phyloP scores from a whole-genome alignment of 1,140 invertebrate species.

The Pollicipes pollicipes region DNA sequence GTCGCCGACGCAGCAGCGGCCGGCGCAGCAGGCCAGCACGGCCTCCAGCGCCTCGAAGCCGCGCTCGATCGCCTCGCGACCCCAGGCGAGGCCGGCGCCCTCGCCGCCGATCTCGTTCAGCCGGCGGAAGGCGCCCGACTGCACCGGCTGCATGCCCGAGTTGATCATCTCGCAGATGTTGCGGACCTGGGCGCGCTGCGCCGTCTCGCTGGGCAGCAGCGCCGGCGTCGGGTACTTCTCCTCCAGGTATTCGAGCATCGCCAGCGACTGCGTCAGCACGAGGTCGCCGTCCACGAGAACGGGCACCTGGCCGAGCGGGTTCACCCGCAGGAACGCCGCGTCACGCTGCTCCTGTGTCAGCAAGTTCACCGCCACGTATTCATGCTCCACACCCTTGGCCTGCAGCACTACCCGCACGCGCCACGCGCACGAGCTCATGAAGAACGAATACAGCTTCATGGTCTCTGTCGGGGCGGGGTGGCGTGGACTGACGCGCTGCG shows the following conservation, averaged over 20 bases:
- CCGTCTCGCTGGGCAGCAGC: slow-evolving; percentile 58
- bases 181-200: slow-evolving; percentile 49
- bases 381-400: neutral
- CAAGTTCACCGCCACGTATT: slow-evolving; percentile 1
- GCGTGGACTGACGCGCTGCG: too few relatives aligned
- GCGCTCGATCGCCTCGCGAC: slow-evolving; percentile 71
- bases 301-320: slow-evolving; percentile 13
- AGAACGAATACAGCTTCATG: slow-evolving; percentile 16
- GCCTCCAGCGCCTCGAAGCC: slow-evolving; percentile 78
- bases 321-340: slow-evolving; percentile 11
- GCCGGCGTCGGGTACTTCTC: slow-evolving; percentile 67
- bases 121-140: slow-evolving; percentile 63
- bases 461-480: too few relatives aligned
- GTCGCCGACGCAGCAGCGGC: slow-evolving; percentile 86
- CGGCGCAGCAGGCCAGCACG: slow-evolving; percentile 56
- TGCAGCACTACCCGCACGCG: slow-evolving; percentile 14
- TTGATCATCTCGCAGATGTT: slow-evolving; percentile 63
- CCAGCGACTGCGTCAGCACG: slow-evolving; percentile 53
- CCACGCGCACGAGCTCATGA: slow-evolving; percentile 17
- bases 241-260: slow-evolving; percentile 87
- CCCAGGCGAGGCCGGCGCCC: slow-evolving; percentile 41
- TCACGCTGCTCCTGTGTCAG: slow-evolving; percentile 8
- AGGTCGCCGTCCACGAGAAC: slow-evolving; percentile 13
- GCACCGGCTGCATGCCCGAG: slow-evolving; percentile 83
- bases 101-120: slow-evolving; percentile 50